Conservation (phyloP, 2,113 vertebrate genomes). For the Marmota monax region DNA sequence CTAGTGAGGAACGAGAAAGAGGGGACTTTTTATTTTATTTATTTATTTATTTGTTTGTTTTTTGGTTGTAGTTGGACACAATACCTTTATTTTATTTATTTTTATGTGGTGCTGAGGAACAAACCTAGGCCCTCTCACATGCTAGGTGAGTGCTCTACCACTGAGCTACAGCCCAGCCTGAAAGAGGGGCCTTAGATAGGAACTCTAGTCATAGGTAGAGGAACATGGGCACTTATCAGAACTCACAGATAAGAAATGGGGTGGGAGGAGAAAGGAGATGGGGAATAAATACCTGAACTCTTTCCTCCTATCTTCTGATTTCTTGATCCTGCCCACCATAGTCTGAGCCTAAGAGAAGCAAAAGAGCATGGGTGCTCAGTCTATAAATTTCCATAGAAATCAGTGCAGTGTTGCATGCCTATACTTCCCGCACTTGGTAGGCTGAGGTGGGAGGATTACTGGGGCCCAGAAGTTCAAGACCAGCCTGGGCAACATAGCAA, state of each 20-base stretch:
- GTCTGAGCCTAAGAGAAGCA: background rate
- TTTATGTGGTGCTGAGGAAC: too few species aligned
- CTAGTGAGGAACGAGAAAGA: background rate
- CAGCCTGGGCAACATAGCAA: background rate
- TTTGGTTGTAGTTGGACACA: too few species aligned
- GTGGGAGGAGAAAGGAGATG: background rate
- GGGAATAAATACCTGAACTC: background rate
- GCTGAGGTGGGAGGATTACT: background rate
- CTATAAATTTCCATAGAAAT: background rate
- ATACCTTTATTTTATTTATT: too few species aligned
- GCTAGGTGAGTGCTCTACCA: too few species aligned
- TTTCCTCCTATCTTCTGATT: background rate
- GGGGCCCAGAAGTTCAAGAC: background rate
- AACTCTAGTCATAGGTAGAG: background rate
- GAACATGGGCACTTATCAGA: background rate
- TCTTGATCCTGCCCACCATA: background rate
- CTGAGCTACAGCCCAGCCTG: too few species aligned
- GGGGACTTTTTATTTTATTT: background rate
- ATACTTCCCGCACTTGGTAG: background rate
- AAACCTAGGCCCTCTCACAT: too few species aligned
- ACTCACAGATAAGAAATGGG: background rate
- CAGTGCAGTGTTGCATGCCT: too few species aligned
- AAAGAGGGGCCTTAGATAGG: background rate
- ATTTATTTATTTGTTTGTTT: too few species aligned
- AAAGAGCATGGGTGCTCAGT: background rate